Base-by-base conservation (phyloP, 2,113 vertebrate species). In the Rhabdomys dilectus region DNA sequence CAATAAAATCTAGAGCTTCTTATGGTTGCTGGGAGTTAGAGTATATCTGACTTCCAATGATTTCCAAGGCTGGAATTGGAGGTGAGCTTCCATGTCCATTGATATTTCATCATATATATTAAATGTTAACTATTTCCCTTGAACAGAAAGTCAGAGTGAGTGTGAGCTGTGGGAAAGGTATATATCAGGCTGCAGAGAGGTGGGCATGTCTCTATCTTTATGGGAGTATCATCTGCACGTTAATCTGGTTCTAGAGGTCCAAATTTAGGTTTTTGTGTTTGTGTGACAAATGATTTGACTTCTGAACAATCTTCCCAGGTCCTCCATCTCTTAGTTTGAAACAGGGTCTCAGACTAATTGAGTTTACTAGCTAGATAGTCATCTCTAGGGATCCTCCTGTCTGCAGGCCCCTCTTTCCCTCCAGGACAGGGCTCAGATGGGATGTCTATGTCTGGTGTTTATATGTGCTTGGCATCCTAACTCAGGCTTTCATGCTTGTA, bases 211-310 rank as follows among this genome's bases (percentile, higher is more conserved):
- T 58, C 92, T 92, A 4, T 88, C 64, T 95, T 92, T 81, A 82
- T 91, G 91, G 92, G 88, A 97, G 89, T 95, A 87, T 93, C 39
- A 86, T 91, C 92, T 81, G 21, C 45, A 78, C 87, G 45, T 78
- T 95, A 96, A 96, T 96, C 81, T 92, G 88, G 34, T 26, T 82
- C 36, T 39, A 62, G n/a, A 84, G 13, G 24, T 29, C 36, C n/a
- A 62, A 42, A 62, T 26, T n/a, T 22, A 58, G 78, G 36, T 58
- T 81, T 53, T 7, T 58, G 36, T 81, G 78, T 39, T 58, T 39
- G 24, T 60, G 22, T 42, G n/a, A 6, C 60, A 42, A 39, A 13
- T 62, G 12, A 39, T 26, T 60, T 84, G 56, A 84, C 56, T 82
- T 60, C 12, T 60, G 56, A 82, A 60, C n/a, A 56, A 16, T 82